These are phyloP conservation scores for Aphidius colemani DNA, from an alignment of 2,888 invertebrate species.

Conservation along the genomic window DNA sequence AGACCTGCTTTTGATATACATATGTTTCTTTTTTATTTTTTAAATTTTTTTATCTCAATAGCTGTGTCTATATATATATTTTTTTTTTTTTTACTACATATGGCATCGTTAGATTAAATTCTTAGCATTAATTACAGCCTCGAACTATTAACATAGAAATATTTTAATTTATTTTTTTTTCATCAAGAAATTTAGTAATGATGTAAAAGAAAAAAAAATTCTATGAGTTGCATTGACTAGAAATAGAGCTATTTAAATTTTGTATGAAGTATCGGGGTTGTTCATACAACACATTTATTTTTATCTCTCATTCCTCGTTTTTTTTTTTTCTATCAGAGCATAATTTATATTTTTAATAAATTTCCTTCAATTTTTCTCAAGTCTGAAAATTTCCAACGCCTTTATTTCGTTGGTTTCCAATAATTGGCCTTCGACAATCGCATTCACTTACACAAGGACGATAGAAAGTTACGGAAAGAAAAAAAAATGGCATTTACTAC, in stretches of 20 bases:
- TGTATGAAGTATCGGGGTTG: constrained; percentile 24
- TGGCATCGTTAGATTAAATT: no score
- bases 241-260: constrained; percentile 17
- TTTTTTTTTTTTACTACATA: no score
- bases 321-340: no score
- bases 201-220: no score
- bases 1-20: constrained; percentile 37
- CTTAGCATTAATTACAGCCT: no score
- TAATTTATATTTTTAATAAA: no score
- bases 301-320: background rate
- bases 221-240: background rate
- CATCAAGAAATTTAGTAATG: no score
- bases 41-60: no score
- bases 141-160: no score
- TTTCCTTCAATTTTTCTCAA: background rate
- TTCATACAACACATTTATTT: constrained; percentile 1
- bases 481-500: background rate
- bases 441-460: constrained; percentile 8
- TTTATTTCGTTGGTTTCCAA: constrained; percentile 3
- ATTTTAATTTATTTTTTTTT: no score
- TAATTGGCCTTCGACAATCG: constrained; percentile 10
- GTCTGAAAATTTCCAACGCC: background rate
- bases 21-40: constrained; percentile 18
- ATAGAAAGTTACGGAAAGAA: constrained; percentile 4
- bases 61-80: no score